A percentile compares a stretch with the other conserved stretches of the same genome.
phyloP scores from a whole-genome alignment of 2,888 invertebrate species.

The Meandrusa payeni region DNA sequence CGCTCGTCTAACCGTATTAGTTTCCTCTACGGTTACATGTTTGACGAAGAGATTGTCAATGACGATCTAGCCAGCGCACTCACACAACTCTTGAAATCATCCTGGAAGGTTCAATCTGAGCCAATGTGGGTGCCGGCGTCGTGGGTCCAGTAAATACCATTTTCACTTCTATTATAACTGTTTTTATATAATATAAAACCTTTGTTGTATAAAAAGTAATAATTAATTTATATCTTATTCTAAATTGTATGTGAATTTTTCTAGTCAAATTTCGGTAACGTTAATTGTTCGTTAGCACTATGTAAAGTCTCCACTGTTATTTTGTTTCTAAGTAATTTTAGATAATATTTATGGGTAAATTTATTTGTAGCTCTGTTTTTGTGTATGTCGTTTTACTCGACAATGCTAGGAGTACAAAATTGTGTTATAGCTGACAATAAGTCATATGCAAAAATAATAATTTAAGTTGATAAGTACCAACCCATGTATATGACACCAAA shows the following conservation, averaged over 20 bases:
- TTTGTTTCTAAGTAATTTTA: constrained; percentile 3
- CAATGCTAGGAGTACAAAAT: constrained; percentile 9
- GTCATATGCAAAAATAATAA: constrained; percentile 7
- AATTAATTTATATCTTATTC: no score
- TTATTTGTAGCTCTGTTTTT: constrained; percentile 5
- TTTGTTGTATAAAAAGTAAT: no score
- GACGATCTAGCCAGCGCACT: constrained; percentile 93
- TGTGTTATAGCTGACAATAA: constrained; percentile 21
- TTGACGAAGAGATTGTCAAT: constrained; percentile 96
- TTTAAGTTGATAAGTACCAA: constrained; percentile 10
- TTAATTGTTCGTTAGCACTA: constrained; percentile 6
- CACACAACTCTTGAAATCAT: constrained; percentile 89
- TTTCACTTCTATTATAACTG: neutral
- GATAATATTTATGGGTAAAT: constrained; percentile 4
- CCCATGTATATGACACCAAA: no score
- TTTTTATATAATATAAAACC: no score
- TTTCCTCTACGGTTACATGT: constrained; percentile 95
- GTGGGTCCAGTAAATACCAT: constrained; percentile 89
- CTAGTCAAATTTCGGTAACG: constrained; percentile 13
- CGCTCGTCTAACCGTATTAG: constrained; percentile 93
- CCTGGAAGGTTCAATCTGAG: constrained; percentile 93
- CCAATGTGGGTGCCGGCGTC: constrained; percentile 97
- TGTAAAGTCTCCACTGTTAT: constrained; percentile 6
- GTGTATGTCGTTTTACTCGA: no score
- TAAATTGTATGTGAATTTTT: constrained; percentile 3